Evolutionary conservation across 2,113 vertebrate species (phyloP), one percentile per base, ranked within the genome.

Genomic region (Sporophila hypoxantha): DNA sequence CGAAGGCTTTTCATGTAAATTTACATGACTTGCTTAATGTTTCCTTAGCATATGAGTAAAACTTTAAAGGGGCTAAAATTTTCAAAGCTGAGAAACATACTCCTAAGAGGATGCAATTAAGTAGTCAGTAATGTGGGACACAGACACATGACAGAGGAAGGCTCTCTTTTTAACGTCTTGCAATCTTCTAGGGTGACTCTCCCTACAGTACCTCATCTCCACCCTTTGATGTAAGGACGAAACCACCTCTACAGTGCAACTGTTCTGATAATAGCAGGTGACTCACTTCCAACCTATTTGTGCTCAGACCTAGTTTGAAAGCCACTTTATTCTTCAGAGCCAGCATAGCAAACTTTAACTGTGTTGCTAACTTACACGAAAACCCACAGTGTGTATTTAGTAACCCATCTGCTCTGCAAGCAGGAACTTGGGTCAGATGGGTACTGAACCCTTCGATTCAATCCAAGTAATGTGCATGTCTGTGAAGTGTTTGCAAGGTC

Each of bases 241-340:
- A 94, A 47, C 26, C 26, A 39, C 66, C 44, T 83, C 69, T 87
- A 46, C 37, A 42, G 37, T 27, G 47, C 76, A 75, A 69, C 47
- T 88, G 66, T 73, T 79, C 79, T 76, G 82, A 36, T 81, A 89
- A 87, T 39, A 93, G 82, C 59, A 66, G 37, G 66, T 89, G 89
- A 91, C 87, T 92, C 85, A 65, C 68, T 94, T 76, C 52, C 76
- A 89, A 41, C 76, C 70, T 76, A 47, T 77, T 73, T 83, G 55
- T 78, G 85, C 70, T 89, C 85, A 91, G 91, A 94, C 91, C 91
- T 81, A 92, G 74, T 93, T 94, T 84, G 92, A 71, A 62, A 94
- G 70, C 6, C 70, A 39, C 64, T 85, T 85, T 55, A 49, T 17
- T 76, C 77, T 81, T 71, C 59, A 78, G 46, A 53, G 46, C 1